Conservation (phyloP, 2,888 invertebrate genomes). For the Tinea semifulvella region DNA sequence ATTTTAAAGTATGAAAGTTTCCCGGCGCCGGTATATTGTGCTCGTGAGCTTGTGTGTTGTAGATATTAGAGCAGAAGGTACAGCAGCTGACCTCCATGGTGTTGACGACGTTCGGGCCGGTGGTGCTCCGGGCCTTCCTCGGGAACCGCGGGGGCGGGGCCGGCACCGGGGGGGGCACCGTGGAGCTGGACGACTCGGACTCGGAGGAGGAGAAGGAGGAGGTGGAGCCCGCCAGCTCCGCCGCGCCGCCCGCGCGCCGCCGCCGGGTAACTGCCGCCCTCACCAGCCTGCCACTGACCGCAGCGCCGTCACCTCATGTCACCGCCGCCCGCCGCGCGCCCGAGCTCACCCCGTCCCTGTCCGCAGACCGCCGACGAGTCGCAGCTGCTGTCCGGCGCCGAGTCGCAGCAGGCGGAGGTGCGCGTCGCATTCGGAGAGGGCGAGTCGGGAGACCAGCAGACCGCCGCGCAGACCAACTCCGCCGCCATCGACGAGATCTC, state of each 20-base stretch:
- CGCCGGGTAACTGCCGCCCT: conserved; percentile 26
- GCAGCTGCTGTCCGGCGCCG: conserved; percentile 61
- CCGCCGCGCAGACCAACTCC: conserved; percentile 69
- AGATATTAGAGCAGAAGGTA: conserved; percentile 81
- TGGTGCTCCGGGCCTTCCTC: conserved; percentile 71
- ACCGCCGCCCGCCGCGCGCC: conserved; percentile 25
- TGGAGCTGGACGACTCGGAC: conserved; percentile 65
- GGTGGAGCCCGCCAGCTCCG: conserved; percentile 29
- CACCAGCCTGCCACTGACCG: conserved; percentile 24
- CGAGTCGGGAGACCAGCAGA: conserved; percentile 44
- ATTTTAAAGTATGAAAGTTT: no score
- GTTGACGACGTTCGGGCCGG: conserved; percentile 79
- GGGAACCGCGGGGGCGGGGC: conserved; percentile 55
- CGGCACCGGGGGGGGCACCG: conserved; percentile 51
- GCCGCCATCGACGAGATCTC: conserved; percentile 75
- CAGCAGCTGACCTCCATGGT: conserved; percentile 77
- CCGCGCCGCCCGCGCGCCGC: conserved; percentile 15
- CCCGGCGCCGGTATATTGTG: no score
- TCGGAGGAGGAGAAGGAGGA: conserved; percentile 28
- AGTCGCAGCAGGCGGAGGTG: conserved; percentile 70
- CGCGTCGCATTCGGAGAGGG: conserved; percentile 63
- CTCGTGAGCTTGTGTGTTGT: conserved; percentile 40
- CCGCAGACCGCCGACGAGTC: conserved; percentile 45
- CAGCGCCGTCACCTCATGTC: conserved; percentile 22
- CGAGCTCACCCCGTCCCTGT: conserved; percentile 10